phyloP scores from a whole-genome alignment of 2,113 vertebrate species.

The Thalassarche chlororhynchos region DNA sequence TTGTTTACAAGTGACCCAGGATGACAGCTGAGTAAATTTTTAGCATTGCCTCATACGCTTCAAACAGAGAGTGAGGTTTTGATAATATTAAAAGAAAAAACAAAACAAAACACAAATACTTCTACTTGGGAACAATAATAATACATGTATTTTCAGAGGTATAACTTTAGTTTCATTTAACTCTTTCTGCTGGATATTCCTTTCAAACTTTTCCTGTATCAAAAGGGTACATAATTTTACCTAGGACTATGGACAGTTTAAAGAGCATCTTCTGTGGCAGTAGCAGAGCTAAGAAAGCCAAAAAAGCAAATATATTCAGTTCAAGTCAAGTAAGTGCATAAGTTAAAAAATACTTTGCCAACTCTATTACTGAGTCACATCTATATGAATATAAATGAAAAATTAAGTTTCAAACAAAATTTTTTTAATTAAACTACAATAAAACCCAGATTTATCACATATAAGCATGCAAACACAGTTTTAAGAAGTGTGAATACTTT shows the following conservation, averaged over 20 bases:
- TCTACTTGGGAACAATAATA: not conserved
- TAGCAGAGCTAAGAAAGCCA: not conserved
- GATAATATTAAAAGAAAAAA: not conserved
- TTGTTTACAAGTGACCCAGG: not conserved
- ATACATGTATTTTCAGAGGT: not conserved
- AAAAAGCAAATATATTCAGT: not conserved
- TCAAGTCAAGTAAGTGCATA: not conserved
- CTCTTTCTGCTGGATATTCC: not conserved
- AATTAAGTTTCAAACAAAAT: not conserved
- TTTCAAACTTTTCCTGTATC: not conserved
- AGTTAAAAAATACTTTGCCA: not conserved
- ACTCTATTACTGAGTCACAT: not conserved
- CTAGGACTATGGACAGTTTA: not conserved
- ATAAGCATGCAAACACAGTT: not conserved
- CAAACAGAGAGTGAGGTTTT: not conserved
- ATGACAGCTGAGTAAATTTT: not conserved
- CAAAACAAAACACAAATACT: not conserved
- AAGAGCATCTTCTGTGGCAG: not conserved
- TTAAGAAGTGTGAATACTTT: not conserved
- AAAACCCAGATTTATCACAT: not conserved
- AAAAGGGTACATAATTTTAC: not conserved
- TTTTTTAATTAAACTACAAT: not conserved
- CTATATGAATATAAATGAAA: not conserved
- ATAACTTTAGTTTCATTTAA: not conserved
- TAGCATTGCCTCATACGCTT: not conserved